Evolutionary conservation across 2,797 vertebrate species (phyloP).

Genomic region (Sebastes dallii): DNA sequence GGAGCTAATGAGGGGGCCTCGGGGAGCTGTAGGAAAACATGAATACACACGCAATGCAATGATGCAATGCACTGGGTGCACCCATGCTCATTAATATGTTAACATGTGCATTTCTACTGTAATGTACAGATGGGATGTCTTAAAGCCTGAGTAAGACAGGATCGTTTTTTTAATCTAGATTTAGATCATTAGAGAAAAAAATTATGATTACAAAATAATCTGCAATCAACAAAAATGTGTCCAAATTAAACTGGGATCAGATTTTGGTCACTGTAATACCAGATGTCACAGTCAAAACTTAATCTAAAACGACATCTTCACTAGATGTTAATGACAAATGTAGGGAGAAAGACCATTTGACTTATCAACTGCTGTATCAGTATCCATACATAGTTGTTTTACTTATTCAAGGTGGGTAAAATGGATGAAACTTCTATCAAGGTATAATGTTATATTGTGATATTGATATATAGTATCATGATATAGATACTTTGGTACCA

Average conservation of each 20-base stretch:
- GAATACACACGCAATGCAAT: conserved; percentile 2
- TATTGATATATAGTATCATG: not conserved
- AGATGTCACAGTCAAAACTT: not conserved
- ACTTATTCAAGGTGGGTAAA: not conserved
- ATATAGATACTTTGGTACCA: no score
- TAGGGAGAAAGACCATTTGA: not conserved
- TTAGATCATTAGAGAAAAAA: not conserved
- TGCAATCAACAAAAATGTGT: not conserved
- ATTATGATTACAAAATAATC: not conserved
- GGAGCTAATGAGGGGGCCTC: conserved; percentile 26
- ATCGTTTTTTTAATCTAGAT: not conserved
- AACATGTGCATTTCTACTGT: not conserved
- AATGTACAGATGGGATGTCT: not conserved
- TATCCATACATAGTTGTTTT: not conserved
- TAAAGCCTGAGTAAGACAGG: not conserved
- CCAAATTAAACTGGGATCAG: not conserved
- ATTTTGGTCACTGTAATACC: not conserved
- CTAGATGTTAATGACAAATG: not conserved
- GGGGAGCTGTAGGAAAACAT: conserved; percentile 29
- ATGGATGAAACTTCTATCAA: not conserved
- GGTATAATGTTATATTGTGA: not conserved
- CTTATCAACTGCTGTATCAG: not conserved
- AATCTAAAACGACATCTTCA: no score
- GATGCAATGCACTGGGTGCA: not conserved
- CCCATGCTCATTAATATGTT: not conserved